Base-by-base conservation (phyloP, 2,888 invertebrate genomes). In the Steromphala cineraria region DNA sequence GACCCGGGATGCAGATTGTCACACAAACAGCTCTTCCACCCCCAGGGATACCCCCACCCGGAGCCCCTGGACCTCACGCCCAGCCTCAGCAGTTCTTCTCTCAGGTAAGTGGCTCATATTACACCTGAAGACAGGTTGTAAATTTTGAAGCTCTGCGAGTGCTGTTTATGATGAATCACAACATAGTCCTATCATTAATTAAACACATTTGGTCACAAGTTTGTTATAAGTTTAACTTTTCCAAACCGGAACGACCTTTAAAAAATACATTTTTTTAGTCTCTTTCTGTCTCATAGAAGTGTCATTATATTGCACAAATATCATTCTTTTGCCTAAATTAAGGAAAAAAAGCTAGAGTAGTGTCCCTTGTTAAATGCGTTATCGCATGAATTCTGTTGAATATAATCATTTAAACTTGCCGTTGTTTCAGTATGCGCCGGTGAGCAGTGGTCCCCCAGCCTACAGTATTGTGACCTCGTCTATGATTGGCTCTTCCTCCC, bases 1-100 rank as follows among this genome's bases (percentile, higher is more conserved):
- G 46, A 21, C 78, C 67, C 28, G 67, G 78, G 67, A 15, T 79
- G 40, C 79, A 79, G 74, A 21, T 79, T n/a, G 83, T 86, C 0
- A 82, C 85, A 53, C 84, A 84, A 62, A 8, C 83, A 17, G 76
- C 75, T 17, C 52, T 82, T 13, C 53, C 82, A 31, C 82, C 83
- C 46, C 84, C 83, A 28, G 67, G 81, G 13, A 52, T 74, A 0
- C 80, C 81, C 2, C 82, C 82, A 36, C 75, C 83, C 0, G 53
- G 79, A 40, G 36, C 56, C 21, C 53, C 78, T 19, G 75, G 78
- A 46, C 78, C 76, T 31, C 53, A 62, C 4, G 56, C 24, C 56
- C 80, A 74, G 52, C 77, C 75, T 62, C 81, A 80, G 55, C 80
- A 67, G 19, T 55, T 78, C 62, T 46, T 52, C n/a, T 36, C 78